Base-by-base conservation (phyloP, 2,797 vertebrate species). In the Hemibagrus guttatus region DNA sequence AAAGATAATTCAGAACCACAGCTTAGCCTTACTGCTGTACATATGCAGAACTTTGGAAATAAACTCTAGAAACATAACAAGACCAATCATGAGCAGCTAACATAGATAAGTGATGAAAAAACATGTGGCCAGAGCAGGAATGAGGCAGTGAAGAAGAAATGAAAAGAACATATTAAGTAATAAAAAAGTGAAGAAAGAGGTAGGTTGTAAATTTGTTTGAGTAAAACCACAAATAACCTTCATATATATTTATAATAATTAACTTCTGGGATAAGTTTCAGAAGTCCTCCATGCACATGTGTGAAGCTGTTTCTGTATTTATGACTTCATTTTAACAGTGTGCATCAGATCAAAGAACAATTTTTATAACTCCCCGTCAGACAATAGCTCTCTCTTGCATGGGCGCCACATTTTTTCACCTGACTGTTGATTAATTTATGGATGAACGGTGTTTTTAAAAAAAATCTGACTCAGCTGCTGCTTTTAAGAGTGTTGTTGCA, bases 291-390 rank as follows among this genome's bases (percentile, higher is more conserved):
- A 16, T 12, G n/a, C 74, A 66, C 52, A 46, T n/a, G 49, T 69
- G 56, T 81, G 66, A 61, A 49, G 17, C 64, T 80, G 75, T 17
- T 79, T 49, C 75, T 14, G 35, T 49, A 74, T 72, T 61, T 58
- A 72, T 81, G 54, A 58, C 66, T 72, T 28, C 52, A 71, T 52
- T 61, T 42, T 59, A 16, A 46, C 52, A 6, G 42, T 42, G 11
- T 59, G 75, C 23, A 69, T 80, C 63, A 80, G 85, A 86, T 81
- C 66, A 72, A 72, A 82, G 56, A 39, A 49, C 12, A 46, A 81
- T 63, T 11, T 76, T 80, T 68, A 79, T 85, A 39, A 58, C 75
- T 80, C 4, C 0, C 1, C 74, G 58, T 49, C 59, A 85, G 61
- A 79, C 75, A 1, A 78, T 72, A 81, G 66, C 66, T 79, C 4